A percentile compares a stretch with the other conserved stretches of the same genome.
These are phyloP conservation scores for Zosterops lateralis DNA, from an alignment of 2,113 vertebrate species.

Conservation along the genomic window DNA sequence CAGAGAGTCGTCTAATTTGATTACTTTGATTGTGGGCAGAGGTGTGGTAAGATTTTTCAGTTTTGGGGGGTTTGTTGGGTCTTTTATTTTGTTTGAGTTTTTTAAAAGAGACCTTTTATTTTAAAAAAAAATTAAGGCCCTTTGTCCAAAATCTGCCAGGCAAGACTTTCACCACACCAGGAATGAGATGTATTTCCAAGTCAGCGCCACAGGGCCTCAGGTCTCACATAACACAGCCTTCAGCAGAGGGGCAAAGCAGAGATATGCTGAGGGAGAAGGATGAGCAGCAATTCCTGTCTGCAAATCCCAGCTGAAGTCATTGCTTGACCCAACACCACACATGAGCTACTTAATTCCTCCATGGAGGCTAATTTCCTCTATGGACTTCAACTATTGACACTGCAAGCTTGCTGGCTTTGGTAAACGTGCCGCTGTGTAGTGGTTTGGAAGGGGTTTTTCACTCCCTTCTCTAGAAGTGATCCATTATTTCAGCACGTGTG, in stretches of 20 bases:
- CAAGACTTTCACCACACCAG: fast-evolving
- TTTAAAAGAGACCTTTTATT: neutral
- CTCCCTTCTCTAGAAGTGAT: neutral
- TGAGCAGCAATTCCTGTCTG: neutral
- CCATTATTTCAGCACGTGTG: neutral
- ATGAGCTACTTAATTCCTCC: neutral
- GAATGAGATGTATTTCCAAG: fast-evolving
- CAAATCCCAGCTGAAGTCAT: neutral
- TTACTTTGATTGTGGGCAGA: neutral
- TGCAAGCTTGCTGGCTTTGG: neutral
- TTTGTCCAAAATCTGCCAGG: neutral
- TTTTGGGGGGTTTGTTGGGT: neutral
- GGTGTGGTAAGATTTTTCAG: neutral
- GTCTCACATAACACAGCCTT: neutral
- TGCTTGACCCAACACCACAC: neutral
- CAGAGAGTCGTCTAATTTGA: neutral
- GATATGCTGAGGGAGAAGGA: neutral
- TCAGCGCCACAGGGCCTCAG: neutral
- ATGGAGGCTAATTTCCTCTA: neutral
- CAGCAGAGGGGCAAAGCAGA: neutral
- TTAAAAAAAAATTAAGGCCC: neutral
- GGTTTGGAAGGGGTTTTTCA: neutral
- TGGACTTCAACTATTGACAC: neutral
- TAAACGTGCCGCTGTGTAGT: neutral
- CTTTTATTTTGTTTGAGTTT: neutral